Conservation (phyloP, 2,113 vertebrate species). For the Murina feae region DNA sequence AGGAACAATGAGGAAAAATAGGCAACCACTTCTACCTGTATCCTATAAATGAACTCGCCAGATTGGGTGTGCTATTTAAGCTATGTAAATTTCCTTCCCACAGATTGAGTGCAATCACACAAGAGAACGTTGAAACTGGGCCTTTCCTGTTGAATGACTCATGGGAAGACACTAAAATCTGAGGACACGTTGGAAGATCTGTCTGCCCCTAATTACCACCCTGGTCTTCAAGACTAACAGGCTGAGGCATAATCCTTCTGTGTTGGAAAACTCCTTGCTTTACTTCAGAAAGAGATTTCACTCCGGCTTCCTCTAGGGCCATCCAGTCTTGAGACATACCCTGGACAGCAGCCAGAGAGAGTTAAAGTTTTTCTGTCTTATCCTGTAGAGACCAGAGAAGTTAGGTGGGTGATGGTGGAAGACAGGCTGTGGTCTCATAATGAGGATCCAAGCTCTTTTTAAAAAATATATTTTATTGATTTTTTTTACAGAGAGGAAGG, state of each 20-base stretch:
- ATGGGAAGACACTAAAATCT: neutral
- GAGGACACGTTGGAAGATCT: neutral
- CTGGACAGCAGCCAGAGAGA: neutral
- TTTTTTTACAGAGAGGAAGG: no score
- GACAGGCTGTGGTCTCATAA: fast-evolving
- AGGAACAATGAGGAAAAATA: neutral
- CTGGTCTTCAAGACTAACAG: neutral
- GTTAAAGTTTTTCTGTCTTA: neutral
- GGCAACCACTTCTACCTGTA: neutral
- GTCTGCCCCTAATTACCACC: neutral
- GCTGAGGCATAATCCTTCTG: neutral
- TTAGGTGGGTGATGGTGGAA: neutral
- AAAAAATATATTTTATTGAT: no score
- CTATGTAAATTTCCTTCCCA: neutral
- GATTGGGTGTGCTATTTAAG: neutral
- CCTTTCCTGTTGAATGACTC: neutral
- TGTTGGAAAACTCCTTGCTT: neutral
- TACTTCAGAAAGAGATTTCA: neutral
- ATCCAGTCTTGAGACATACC: neutral
- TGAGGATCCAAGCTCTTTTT: no score
- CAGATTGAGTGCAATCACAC: neutral
- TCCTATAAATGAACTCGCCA: neutral
- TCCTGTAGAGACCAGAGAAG: neutral
- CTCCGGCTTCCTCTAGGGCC: neutral
- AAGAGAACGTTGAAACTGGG: neutral